Percentiles rank a stretch among this genome's conserved stretches.
Evolutionary conservation across 2,113 vertebrate genomes (phyloP).

Genomic region (Etia nguti): DNA sequence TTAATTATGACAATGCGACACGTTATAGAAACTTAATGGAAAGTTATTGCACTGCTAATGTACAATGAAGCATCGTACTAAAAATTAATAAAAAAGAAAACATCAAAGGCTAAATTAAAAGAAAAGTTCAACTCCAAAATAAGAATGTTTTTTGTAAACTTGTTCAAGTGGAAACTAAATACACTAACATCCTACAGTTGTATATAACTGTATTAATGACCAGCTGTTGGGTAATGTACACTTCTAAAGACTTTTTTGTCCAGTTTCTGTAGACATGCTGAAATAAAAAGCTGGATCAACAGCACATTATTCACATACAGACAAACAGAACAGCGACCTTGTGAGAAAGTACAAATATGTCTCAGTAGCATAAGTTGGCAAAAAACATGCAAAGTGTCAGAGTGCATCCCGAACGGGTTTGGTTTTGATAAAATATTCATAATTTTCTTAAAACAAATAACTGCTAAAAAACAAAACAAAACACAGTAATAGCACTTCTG

Average conservation of each 20-base stretch:
- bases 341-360: slow-evolving; percentile 6
- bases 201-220: background rate
- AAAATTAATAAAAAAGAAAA: background rate
- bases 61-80: background rate
- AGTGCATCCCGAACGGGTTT: slow-evolving; percentile 5
- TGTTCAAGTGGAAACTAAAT: background rate
- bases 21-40: background rate
- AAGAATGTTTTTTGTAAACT: background rate
- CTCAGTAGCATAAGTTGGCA: background rate
- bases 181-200: background rate
- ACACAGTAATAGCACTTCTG: slow-evolving; percentile 23
- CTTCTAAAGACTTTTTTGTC: background rate
- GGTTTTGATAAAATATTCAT: background rate
- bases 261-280: background rate
- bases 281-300: background rate
- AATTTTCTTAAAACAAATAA: background rate
- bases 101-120: background rate
- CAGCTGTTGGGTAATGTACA: background rate
- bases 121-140: background rate
- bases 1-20: background rate
- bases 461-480: background rate
- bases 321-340: background rate
- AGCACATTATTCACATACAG: background rate
- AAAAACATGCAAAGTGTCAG: slow-evolving; percentile 41
- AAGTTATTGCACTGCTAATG: background rate